Percentiles rank a stretch among this genome's conserved stretches.
Evolutionary conservation across 2,888 invertebrate species (phyloP).

Genomic region (Drosophila tripunctata): DNA sequence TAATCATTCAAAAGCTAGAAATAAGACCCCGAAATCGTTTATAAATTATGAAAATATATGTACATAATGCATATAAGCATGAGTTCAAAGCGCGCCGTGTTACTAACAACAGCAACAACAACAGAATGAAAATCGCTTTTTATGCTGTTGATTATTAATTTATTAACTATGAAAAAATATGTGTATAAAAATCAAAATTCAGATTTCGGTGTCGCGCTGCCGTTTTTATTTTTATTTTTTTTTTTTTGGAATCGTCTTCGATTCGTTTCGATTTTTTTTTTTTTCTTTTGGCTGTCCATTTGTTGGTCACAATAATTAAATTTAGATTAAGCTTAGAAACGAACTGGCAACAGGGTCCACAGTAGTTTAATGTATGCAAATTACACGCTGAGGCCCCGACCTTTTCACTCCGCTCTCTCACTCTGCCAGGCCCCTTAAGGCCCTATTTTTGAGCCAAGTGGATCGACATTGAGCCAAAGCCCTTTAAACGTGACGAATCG

Average conservation of each 20-base stretch:
- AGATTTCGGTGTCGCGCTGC: slow-evolving; percentile 54
- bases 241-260: slow-evolving; percentile 23
- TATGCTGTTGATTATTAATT: slow-evolving; percentile 76
- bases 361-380: slow-evolving; percentile 79
- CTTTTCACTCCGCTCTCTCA: background rate
- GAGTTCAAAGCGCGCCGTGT: slow-evolving; percentile 76
- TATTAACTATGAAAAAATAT: slow-evolving; percentile 62
- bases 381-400: slow-evolving; percentile 60
- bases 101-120: slow-evolving; percentile 6
- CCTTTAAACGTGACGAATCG: slow-evolving; percentile 76
- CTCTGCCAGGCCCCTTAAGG: background rate
- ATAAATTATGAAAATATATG: slow-evolving; percentile 79
- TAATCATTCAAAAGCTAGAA: slow-evolving; percentile 70
- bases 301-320: slow-evolving; percentile 78
- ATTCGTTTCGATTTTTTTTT: slow-evolving; percentile 32
- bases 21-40: slow-evolving; percentile 70
- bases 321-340: slow-evolving; percentile 75
- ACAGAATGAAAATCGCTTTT: slow-evolving; percentile 72
- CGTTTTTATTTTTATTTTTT: slow-evolving; percentile 47
- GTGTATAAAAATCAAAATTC: slow-evolving; percentile 36
- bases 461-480: slow-evolving; percentile 72
- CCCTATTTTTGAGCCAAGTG: slow-evolving; percentile 16
- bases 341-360: slow-evolving; percentile 54
- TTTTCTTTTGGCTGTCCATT: slow-evolving; percentile 47
- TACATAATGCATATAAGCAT: slow-evolving; percentile 71